Evolutionary conservation across 2,113 vertebrate species (phyloP).

Genomic region (Cyprinodon variegatus): DNA sequence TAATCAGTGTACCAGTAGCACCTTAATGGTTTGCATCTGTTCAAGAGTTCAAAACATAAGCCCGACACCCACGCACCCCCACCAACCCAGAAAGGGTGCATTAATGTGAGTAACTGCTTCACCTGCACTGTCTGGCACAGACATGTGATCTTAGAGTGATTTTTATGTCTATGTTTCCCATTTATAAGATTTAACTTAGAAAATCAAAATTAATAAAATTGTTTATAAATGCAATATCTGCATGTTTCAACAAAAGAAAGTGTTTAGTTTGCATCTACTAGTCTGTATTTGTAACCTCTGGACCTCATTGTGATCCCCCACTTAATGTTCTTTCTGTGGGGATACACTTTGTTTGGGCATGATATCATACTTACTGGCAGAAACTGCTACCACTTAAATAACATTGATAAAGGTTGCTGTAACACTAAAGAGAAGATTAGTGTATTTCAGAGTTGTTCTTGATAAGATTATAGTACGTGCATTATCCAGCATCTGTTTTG

Average conservation of each 20-base stretch:
- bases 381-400: slow-evolving; percentile 70
- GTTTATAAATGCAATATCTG: background rate
- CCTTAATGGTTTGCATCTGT: slow-evolving; percentile 78
- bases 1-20: slow-evolving; percentile 70
- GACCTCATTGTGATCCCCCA: slow-evolving; percentile 9
- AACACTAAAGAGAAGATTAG: slow-evolving; percentile 69
- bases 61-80: background rate
- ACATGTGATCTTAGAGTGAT: background rate
- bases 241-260: background rate
- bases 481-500: slow-evolving; percentile 69
- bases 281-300: slow-evolving; percentile 17
- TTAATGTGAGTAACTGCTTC: slow-evolving; percentile 39
- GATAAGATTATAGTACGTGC: slow-evolving; percentile 72
- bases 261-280: background rate
- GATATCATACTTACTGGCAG: slow-evolving; percentile 73
- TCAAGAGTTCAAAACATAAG: slow-evolving; percentile 61
- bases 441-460: slow-evolving; percentile 57
- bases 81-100: slow-evolving; percentile 40
- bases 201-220: slow-evolving; percentile 7
- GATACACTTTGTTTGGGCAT: slow-evolving; percentile 51
- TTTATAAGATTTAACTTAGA: background rate
- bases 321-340: slow-evolving; percentile 25
- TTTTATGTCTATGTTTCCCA: background rate
- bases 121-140: slow-evolving; percentile 23
- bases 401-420: slow-evolving; percentile 64